phyloP scores from a whole-genome alignment of 2,113 vertebrate species.

The Periophthalmus modestus region DNA sequence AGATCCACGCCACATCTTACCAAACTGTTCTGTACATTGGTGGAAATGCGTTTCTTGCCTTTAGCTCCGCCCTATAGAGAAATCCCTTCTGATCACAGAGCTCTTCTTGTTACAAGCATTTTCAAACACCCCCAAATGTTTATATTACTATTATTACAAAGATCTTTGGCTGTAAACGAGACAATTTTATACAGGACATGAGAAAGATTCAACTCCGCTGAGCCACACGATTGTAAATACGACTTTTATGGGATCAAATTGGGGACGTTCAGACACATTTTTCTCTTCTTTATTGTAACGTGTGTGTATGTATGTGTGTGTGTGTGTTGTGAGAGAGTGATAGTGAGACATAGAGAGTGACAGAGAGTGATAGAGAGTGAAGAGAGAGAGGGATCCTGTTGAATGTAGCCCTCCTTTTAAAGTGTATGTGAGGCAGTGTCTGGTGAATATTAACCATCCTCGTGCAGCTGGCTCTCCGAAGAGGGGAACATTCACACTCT shows the following conservation, averaged over 20 bases:
- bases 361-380: neutral
- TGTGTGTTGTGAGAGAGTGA: constrained; percentile 35
- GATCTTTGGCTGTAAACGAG: constrained; percentile 73
- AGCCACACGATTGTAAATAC: constrained; percentile 86
- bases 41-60: constrained; percentile 63
- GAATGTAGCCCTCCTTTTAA: constrained; percentile 1
- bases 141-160: constrained; percentile 72
- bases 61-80: constrained; percentile 82
- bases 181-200: constrained; percentile 81
- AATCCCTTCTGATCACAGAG: constrained; percentile 72
- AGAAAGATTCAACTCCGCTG: constrained; percentile 75
- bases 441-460: constrained; percentile 78
- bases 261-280: constrained; percentile 75
- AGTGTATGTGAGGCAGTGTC: constrained; percentile 42
- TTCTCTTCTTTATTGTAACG: constrained; percentile 79
- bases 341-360: neutral
- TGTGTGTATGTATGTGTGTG: constrained; percentile 73
- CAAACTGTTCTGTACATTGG: neutral
- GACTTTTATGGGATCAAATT: constrained; percentile 82
- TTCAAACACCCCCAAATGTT: constrained; percentile 77
- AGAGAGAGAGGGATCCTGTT: neutral
- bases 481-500: constrained; percentile 81
- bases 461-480: constrained; percentile 78
- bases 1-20: too few species aligned
- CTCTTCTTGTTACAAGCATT: constrained; percentile 75